phyloP scores from a whole-genome alignment of 2,888 invertebrate species.

The Heliconius ismenius region DNA sequence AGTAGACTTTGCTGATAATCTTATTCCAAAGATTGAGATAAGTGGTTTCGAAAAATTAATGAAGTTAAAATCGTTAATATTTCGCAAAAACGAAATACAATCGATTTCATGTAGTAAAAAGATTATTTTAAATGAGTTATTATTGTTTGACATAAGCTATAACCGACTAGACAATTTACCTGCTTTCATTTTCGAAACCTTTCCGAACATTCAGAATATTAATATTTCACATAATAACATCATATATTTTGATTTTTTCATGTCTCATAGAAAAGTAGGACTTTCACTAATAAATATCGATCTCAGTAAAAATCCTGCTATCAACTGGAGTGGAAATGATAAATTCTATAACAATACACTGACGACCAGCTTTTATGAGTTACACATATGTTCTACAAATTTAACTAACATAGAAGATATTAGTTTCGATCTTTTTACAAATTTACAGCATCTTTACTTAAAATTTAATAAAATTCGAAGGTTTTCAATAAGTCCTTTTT shows the following conservation, averaged over 20 bases:
- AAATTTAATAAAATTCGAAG: constrained; percentile 89
- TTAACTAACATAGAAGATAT: constrained; percentile 82
- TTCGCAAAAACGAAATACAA: constrained; percentile 74
- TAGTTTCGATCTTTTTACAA: constrained; percentile 88
- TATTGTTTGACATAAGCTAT: constrained; percentile 70
- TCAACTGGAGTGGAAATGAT: constrained; percentile 62
- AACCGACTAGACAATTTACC: constrained; percentile 69
- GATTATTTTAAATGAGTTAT: constrained; percentile 63
- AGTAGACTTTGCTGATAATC: constrained; percentile 86
- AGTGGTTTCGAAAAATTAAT: constrained; percentile 72
- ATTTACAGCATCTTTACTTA: constrained; percentile 89
- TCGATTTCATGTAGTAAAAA: constrained; percentile 64
- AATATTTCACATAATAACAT: constrained; percentile 74
- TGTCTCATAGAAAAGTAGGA: constrained; percentile 59
- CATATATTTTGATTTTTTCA: constrained; percentile 67
- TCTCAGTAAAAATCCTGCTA: constrained; percentile 70
- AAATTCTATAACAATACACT: constrained; percentile 64
- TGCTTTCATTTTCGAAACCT: constrained; percentile 64
- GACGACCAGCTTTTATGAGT: constrained; percentile 69
- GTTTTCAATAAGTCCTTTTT: constrained; percentile 92
- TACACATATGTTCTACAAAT: constrained; percentile 72
- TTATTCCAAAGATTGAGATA: constrained; percentile 86
- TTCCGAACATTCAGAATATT: constrained; percentile 72
- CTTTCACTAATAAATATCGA: constrained; percentile 69
- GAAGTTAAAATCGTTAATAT: constrained; percentile 68